These are phyloP conservation scores for Rhagium mordax DNA, from an alignment of 2,888 invertebrate genomes.

Conservation along the genomic window DNA sequence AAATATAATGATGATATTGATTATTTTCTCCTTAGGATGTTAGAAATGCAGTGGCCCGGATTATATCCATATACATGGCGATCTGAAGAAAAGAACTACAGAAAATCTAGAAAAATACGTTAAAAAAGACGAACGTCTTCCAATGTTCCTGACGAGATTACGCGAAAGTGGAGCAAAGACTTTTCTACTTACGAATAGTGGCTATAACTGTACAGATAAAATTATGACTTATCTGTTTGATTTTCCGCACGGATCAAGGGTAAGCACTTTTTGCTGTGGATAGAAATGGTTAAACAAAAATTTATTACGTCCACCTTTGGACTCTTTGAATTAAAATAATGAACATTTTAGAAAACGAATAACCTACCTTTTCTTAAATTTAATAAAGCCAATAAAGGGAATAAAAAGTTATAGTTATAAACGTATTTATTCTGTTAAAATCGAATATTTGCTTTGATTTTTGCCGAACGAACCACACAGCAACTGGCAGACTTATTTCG, in stretches of 20 bases:
- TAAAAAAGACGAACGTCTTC: slow-evolving; percentile 91
- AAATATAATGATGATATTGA: too few relatives aligned
- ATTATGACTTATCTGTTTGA: slow-evolving; percentile 96
- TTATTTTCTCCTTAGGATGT: slow-evolving; percentile 78
- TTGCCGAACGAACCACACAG: slow-evolving; percentile 83
- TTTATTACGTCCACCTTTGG: too few relatives aligned
- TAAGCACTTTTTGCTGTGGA: too few relatives aligned
- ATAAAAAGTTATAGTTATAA: too few relatives aligned
- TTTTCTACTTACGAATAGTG: slow-evolving; percentile 97
- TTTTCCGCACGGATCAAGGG: slow-evolving; percentile 85
- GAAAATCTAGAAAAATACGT: slow-evolving; percentile 93
- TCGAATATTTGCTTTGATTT: slow-evolving; percentile 48
- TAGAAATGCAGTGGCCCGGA: slow-evolving; percentile 92
- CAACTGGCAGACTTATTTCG: slow-evolving; percentile 97
- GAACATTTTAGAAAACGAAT: too few relatives aligned
- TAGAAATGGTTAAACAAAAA: too few relatives aligned
- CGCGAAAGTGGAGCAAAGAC: slow-evolving; percentile 93
- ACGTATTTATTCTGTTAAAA: too few relatives aligned
- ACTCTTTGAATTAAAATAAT: too few relatives aligned
- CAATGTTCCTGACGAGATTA: slow-evolving; percentile 91
- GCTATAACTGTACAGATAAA: slow-evolving; percentile 94
- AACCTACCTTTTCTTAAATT: too few relatives aligned
- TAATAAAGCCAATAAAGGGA: too few relatives aligned
- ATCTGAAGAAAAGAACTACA: slow-evolving; percentile 90
- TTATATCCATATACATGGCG: slow-evolving; percentile 90